Percentiles rank a stretch among this genome's conserved stretches.
Evolutionary conservation across 2,113 vertebrate species (phyloP).

Genomic region (Gavia stellata): DNA sequence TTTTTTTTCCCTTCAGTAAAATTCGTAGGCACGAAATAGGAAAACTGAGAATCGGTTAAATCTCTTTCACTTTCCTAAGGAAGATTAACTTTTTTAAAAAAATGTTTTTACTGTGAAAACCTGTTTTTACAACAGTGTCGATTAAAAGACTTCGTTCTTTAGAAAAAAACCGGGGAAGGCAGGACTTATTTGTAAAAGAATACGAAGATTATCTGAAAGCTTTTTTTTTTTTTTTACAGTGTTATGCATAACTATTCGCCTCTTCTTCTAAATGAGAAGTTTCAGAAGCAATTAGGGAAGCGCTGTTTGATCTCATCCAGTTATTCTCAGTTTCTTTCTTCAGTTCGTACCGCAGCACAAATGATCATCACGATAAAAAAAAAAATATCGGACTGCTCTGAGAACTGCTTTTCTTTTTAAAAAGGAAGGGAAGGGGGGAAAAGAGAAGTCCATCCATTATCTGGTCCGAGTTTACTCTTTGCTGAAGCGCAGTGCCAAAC

Average conservation of each 20-base stretch:
- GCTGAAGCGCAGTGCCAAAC: not conserved
- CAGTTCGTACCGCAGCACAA: not conserved
- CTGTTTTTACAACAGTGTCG: not conserved
- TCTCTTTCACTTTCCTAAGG: not conserved
- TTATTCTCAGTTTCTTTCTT: conserved; percentile 46
- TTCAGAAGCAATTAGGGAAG: conserved; percentile 35
- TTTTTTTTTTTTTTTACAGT: not conserved
- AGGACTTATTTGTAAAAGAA: not conserved
- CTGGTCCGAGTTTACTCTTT: not conserved
- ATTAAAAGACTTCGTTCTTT: not conserved
- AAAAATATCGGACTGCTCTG: not conserved
- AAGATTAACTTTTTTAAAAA: not conserved
- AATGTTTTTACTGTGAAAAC: not conserved
- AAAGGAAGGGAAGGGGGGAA: not conserved
- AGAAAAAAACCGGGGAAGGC: not conserved
- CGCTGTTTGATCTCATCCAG: conserved; percentile 24
- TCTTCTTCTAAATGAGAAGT: conserved; percentile 11
- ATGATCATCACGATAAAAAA: not conserved
- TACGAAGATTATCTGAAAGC: conserved; percentile 1
- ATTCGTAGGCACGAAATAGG: not conserved
- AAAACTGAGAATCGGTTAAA: not conserved
- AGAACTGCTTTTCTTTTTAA: not conserved
- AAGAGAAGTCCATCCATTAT: not conserved
- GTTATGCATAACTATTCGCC: not conserved
- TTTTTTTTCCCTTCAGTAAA: not conserved